Evolutionary conservation across 2,888 invertebrate species (phyloP).

Genomic region (Neoascia interrupta): DNA sequence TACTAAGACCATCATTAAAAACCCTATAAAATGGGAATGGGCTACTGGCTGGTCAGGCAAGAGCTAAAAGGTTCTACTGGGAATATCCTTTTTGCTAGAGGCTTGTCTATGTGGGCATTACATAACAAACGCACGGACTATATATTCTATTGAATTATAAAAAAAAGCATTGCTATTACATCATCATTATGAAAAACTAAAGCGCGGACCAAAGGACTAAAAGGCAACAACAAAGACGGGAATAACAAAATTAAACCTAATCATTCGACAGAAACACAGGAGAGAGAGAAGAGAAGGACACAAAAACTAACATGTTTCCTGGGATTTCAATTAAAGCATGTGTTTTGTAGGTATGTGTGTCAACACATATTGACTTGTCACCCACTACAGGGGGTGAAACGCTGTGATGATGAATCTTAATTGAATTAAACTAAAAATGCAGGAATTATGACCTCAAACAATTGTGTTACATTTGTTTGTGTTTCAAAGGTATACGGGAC

Average conservation of each 20-base stretch:
- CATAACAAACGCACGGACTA: no score
- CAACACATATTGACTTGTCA: background rate
- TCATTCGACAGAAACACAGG: background rate
- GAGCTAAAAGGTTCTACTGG: no score
- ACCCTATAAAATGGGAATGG: no score
- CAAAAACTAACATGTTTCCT: conserved; percentile 1
- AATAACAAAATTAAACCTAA: conserved; percentile 5
- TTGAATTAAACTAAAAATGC: conserved; percentile 35
- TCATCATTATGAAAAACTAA: conserved; percentile 14
- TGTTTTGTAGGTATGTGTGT: background rate
- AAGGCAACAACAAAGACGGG: no score
- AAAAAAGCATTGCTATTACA: conserved; percentile 14
- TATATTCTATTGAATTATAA: background rate
- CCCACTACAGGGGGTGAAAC: background rate
- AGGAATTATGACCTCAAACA: conserved; percentile 13
- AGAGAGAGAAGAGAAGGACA: background rate
- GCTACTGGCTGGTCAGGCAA: no score
- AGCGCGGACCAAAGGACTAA: no score
- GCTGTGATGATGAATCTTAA: conserved; percentile 41
- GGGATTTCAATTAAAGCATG: conserved; percentile 28
- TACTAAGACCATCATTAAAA: no score
- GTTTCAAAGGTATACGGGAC: no score
- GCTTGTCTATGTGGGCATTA: background rate
- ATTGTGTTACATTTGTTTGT: no score
- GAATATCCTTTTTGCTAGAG: no score